phyloP scores from a whole-genome alignment of 2,888 invertebrate species.

The Zhengitettix transpicula region DNA sequence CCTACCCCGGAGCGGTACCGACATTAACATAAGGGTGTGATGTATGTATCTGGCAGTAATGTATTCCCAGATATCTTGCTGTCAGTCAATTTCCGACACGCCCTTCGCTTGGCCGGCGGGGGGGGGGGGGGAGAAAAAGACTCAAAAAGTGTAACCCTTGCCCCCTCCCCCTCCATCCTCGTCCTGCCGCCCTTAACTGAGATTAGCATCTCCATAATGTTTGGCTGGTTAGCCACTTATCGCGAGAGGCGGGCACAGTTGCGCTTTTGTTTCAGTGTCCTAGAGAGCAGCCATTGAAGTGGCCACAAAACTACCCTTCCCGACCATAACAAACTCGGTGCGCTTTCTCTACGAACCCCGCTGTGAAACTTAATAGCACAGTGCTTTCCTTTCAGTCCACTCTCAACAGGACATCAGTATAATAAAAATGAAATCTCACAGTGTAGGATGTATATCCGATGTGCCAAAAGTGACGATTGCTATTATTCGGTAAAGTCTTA shows the following conservation, averaged over 20 bases:
- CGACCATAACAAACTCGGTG: no score
- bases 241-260: not conserved
- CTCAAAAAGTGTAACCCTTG: not conserved
- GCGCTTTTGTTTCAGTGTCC: not conserved
- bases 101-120: not conserved
- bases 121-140: not conserved
- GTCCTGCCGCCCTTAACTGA: constrained; percentile 5
- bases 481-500: no score
- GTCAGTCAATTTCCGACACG: not conserved
- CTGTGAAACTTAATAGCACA: no score
- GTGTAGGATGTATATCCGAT: no score
- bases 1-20: not conserved
- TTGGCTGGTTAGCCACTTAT: not conserved
- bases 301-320: no score
- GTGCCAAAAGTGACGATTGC: no score
- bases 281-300: no score
- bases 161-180: constrained; percentile 16
- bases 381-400: no score
- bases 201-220: constrained; percentile 12
- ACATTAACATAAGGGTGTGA: not conserved
- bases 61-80: not conserved
- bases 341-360: no score
- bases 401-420: no score
- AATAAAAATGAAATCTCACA: no score
- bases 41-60: not conserved